Conservation (phyloP, 92 coral and sea anemone genomes). For the Parazoanthus swiftii region DNA sequence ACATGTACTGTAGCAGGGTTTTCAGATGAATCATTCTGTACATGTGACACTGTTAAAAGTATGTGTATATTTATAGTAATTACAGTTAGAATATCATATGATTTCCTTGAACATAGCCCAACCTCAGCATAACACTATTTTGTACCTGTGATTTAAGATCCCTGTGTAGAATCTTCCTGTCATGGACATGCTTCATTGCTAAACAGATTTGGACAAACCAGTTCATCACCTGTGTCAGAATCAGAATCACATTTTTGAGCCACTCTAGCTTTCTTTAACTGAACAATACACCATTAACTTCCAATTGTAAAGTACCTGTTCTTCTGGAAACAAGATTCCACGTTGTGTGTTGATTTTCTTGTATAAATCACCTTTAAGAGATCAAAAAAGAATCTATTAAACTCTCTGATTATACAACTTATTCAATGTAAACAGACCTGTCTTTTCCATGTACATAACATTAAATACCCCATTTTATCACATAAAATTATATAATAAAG, state of each 20-base stretch:
- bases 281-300: background rate
- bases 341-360: conserved; percentile 90
- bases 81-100: no score
- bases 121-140: no score
- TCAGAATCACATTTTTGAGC: background rate
- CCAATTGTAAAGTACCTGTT: conserved; percentile 62
- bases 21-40: no score
- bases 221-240: conserved; percentile 74
- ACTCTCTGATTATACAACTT: background rate
- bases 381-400: background rate
- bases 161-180: conserved; percentile 94
- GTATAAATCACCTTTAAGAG: conserved; percentile 79
- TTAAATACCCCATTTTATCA: no score
- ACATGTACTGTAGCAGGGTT: no score
- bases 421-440: background rate
- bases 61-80: no score
- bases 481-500: no score
- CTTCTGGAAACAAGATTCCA: conserved; percentile 85
- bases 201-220: conserved; percentile 98
- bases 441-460: no score
- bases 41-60: no score
- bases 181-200: conserved; percentile 96
- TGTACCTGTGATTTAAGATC: conserved; percentile 97
- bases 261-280: no score
- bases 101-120: no score